Evolutionary conservation across 2,797 vertebrate genomes (phyloP).

Genomic region (Xiphophorus birchmanni): DNA sequence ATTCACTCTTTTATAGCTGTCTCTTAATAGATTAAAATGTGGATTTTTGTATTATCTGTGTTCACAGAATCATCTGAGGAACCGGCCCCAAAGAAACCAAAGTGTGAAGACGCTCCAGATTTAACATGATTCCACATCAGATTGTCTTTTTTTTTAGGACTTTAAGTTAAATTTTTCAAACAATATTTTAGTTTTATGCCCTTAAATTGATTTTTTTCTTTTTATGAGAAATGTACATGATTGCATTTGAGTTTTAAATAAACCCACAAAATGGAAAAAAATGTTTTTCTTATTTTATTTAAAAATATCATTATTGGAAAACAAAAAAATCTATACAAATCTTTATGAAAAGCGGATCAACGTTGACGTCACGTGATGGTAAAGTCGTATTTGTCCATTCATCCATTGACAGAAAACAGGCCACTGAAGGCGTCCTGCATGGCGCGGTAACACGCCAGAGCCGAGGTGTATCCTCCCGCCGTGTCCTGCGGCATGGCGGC

Average conservation of each 20-base stretch:
- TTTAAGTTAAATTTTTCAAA: neutral
- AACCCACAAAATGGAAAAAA: conserved; percentile 24
- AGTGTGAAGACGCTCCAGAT: conserved; percentile 67
- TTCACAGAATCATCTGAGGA: conserved; percentile 77
- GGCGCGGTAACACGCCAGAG: conserved; percentile 93
- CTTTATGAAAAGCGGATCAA: conserved; percentile 12
- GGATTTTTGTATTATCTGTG: conserved; percentile 9
- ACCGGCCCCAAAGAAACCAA: conserved; percentile 86
- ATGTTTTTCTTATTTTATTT: conserved; percentile 58
- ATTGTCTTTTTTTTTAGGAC: conserved; percentile 2
- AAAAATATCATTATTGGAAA: conserved; percentile 52
- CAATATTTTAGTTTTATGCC: neutral
- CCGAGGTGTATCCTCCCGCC: conserved; percentile 93
- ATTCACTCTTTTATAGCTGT: neutral
- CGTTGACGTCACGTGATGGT: neutral
- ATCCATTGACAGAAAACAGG: conserved; percentile 78
- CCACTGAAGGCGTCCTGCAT: conserved; percentile 97
- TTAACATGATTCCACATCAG: conserved; percentile 17
- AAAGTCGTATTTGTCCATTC: conserved; percentile 32
- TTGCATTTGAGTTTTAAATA: conserved; percentile 43
- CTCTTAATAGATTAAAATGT: neutral
- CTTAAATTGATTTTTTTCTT: neutral
- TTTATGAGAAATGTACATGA: no score
- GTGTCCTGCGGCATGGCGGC: conserved; percentile 90
- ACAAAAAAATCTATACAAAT: conserved; percentile 49